Evolutionary conservation across 2,797 vertebrate species (phyloP).

Genomic region (Bryconaethiops microstoma): DNA sequence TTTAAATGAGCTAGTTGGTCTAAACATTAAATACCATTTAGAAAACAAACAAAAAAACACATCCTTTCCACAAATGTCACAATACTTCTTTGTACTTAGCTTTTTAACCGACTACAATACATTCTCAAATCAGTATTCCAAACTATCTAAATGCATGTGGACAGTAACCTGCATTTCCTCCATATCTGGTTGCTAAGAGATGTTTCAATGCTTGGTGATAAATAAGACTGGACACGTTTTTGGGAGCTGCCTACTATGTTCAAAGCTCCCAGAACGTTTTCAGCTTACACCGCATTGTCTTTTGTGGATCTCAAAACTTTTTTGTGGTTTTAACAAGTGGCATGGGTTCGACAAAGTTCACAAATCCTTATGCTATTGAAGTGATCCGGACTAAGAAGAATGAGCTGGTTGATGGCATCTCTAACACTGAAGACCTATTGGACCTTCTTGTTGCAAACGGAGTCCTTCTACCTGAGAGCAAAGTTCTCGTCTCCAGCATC

Average conservation of each 20-base stretch:
- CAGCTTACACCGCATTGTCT: neutral
- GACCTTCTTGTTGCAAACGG: slow-evolving; percentile 75
- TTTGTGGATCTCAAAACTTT: neutral
- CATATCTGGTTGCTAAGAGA: slow-evolving; percentile 66
- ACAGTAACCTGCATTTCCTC: slow-evolving; percentile 32
- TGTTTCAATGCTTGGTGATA: slow-evolving; percentile 54
- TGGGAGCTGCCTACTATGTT: neutral
- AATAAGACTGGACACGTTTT: slow-evolving; percentile 8
- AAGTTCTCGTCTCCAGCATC: slow-evolving; percentile 72
- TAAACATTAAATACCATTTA: neutral
- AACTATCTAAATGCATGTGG: neutral
- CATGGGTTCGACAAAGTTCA: slow-evolving; percentile 63
- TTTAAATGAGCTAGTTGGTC: neutral
- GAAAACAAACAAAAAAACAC: neutral
- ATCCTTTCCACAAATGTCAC: no score
- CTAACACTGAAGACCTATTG: slow-evolving; percentile 74
- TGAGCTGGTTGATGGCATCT: slow-evolving; percentile 76
- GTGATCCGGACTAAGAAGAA: slow-evolving; percentile 77
- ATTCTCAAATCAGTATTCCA: neutral
- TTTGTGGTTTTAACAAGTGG: neutral
- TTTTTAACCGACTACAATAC: neutral
- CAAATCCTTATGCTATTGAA: slow-evolving; percentile 77
- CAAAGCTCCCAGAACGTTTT: neutral
- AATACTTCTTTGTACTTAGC: no score
- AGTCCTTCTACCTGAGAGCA: slow-evolving; percentile 74